A percentile compares a stretch with the other conserved stretches of the same genome.
These are phyloP conservation scores for Allobates femoralis DNA, from an alignment of 2,797 vertebrate genomes.

Conservation along the genomic window DNA sequence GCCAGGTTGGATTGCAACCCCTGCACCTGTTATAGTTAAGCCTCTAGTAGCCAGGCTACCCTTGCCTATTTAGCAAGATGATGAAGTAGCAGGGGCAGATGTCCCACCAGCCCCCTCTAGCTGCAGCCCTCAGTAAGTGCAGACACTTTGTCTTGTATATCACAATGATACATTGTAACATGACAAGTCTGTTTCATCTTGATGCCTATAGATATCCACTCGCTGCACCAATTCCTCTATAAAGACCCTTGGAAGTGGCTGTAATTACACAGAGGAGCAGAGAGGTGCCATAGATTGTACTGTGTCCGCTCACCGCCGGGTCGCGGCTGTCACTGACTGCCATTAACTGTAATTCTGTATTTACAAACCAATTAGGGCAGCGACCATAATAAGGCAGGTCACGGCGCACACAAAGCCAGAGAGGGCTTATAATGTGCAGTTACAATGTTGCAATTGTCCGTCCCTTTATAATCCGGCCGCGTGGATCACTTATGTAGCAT, in stretches of 20 bases:
- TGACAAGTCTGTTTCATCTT: background rate
- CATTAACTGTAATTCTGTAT: constrained; percentile 15
- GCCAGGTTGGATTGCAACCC: no score
- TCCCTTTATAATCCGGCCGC: background rate
- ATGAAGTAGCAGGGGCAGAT: no score
- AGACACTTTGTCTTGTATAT: no score
- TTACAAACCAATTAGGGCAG: constrained; percentile 29
- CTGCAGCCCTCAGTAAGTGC: no score
- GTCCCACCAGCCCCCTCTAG: no score
- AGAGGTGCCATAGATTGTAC: background rate
- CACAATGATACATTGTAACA: background rate
- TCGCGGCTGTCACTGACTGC: background rate
- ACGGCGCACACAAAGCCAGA: background rate
- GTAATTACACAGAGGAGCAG: background rate
- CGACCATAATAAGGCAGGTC: constrained; percentile 15
- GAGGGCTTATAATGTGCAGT: background rate
- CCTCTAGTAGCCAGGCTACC: no score
- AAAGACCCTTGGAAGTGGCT: background rate
- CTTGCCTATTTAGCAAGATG: no score
- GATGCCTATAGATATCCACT: background rate
- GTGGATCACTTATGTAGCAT: constrained; percentile 5
- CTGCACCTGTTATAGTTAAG: no score
- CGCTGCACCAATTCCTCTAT: background rate
- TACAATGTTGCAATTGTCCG: constrained; percentile 30
- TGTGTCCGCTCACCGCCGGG: background rate